A percentile compares a stretch with the other conserved stretches of the same genome.
Evolutionary conservation across 1,140 invertebrate species (phyloP).

Genomic region (Dufourea novaeangliae): DNA sequence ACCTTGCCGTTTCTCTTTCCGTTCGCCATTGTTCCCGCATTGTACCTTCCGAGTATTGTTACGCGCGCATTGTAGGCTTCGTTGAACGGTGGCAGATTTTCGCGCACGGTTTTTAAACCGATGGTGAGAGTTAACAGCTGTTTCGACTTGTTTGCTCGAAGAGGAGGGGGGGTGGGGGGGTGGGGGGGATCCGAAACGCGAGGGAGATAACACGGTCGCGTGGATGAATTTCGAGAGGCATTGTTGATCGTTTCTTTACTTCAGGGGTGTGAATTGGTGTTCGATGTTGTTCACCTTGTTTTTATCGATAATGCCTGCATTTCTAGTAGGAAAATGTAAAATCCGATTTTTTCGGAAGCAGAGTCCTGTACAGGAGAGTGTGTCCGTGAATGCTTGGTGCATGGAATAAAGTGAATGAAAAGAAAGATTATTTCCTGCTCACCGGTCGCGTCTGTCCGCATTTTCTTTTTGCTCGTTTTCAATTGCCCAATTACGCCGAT

Average conservation of each 20-base stretch:
- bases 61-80: neutral
- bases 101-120: neutral
- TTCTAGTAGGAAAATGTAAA: no score
- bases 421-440: neutral
- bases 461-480: neutral
- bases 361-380: no score
- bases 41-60: no score
- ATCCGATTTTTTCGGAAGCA: no score
- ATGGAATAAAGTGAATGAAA: neutral
- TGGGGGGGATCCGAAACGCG: no score
- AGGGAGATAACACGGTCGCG: neutral
- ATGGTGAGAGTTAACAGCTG: slow-evolving; percentile 1
- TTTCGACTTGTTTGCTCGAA: neutral
- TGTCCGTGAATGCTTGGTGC: no score
- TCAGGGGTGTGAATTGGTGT: no score
- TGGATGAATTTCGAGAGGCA: no score
- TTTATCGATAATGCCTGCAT: no score
- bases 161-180: neutral
- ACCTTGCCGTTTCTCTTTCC: slow-evolving; percentile 2
- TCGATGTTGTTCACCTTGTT: no score
- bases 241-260: no score
- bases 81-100: neutral
- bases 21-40: neutral
- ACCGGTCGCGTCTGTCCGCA: neutral
- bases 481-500: slow-evolving; percentile 6